Conservation (phyloP, 2,797 vertebrate genomes). For the Nannoperca australis region DNA sequence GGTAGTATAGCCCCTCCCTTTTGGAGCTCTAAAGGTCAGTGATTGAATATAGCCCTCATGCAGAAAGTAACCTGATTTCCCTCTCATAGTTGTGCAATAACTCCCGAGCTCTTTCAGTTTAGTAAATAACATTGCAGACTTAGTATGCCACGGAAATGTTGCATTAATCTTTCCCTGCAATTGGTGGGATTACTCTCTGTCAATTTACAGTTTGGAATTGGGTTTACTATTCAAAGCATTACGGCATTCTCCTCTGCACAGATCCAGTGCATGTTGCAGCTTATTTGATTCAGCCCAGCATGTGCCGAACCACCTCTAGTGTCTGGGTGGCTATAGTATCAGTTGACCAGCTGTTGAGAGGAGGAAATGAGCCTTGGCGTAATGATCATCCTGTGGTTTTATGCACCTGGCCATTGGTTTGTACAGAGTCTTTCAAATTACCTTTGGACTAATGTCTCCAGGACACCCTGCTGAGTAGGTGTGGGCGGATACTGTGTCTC, state of each 20-base stretch:
- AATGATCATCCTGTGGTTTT: slow-evolving; percentile 69
- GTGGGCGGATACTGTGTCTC: slow-evolving; percentile 45
- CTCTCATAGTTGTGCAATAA: slow-evolving; percentile 55
- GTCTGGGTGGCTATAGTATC: slow-evolving; percentile 49
- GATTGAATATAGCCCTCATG: slow-evolving; percentile 79
- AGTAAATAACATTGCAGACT: slow-evolving; percentile 61
- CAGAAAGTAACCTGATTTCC: slow-evolving; percentile 74
- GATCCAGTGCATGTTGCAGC: slow-evolving; percentile 47
- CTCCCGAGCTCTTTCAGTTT: slow-evolving; percentile 39
- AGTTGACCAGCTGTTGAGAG: slow-evolving; percentile 75
- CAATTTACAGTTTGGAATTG: slow-evolving; percentile 70
- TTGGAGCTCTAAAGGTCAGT: slow-evolving; percentile 80
- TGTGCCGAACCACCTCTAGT: slow-evolving; percentile 54
- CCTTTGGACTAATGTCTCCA: slow-evolving; percentile 66
- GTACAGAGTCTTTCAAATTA: slow-evolving; percentile 66
- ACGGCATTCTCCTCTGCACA: slow-evolving; percentile 38
- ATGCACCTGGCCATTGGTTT: slow-evolving; percentile 69
- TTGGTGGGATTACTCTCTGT: slow-evolving; percentile 75
- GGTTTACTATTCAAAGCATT: slow-evolving; percentile 63
- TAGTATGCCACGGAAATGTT: slow-evolving; percentile 56
- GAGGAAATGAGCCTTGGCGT: slow-evolving; percentile 61
- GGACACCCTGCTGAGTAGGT: slow-evolving; percentile 34
- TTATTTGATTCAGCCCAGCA: slow-evolving; percentile 65
- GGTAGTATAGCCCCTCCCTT: slow-evolving; percentile 48
- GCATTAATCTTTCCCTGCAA: slow-evolving; percentile 72